Base-by-base conservation (phyloP, 2,888 invertebrate genomes). In the Actias luna region DNA sequence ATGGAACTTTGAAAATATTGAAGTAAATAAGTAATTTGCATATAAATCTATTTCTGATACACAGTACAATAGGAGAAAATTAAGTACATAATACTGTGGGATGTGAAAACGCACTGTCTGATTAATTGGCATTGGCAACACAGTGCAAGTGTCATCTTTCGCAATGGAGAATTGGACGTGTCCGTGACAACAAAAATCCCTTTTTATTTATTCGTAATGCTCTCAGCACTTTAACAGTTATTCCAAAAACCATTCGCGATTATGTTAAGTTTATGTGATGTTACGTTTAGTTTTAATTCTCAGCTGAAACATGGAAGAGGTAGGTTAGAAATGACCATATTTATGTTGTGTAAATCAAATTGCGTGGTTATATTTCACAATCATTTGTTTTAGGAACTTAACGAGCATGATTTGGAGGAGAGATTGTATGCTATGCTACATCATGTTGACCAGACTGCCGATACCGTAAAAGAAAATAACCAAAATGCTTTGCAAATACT, bases 301-400 rank as follows among this genome's bases (percentile, higher is more conserved):
- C 83, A 80, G 79, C 82, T 78, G 75, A 87, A 91, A 82, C 81
- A 92, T 92, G 92, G 92, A 91, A 80, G 90, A 91, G 89, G 92
- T 92, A 76, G 76, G 88, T 83, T 75, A 74, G 75, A 79, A 80
- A 77, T 84, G 84, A 78, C 74, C 75, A 78, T 84, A 83, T 83
- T 83, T 85, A 83, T 84, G 82, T 87, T 87, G 83, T 52, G 52
- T 52, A 52, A 89, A 85, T 89, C 84, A 86, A 82, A 76, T 72
- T 73, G 75, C 75, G 68, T 78, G 75, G 63, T 76, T 61, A n/a
- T 31, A 62, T 59, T 59, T 63, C 50, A 58, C 63, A 65, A 62
- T 63, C 46, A 61, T 31, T 60, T 72, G 73, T 89, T 90, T 73
- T 79, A 93, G 93, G 92, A 91, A 83, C 86, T 87, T 86, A 88